Evolutionary conservation across 2,888 invertebrate genomes (phyloP), one percentile per base, ranked within the genome.

Genomic region (Antitype chi): DNA sequence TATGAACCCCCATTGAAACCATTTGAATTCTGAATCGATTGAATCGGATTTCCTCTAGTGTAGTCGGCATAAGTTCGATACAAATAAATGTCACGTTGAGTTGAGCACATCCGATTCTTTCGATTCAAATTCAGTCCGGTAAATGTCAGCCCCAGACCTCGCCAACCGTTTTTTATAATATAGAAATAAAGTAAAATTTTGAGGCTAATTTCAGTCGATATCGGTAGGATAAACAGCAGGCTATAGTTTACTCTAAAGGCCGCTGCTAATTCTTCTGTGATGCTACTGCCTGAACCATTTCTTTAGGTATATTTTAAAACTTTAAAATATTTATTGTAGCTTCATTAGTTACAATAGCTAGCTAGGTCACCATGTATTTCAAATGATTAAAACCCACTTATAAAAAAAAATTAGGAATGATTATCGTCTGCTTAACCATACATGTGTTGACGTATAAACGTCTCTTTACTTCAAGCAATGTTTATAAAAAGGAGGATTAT

Each of bases 321-420:
- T 6, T 23, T 9, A 28, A 49, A 28, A 55, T 64, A 63, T 63
- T n/a, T 63, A 70, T n/a, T n/a, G n/a, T 71, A 25, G n/a, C 23
- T 64, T n/a, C 11, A 43, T 49, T 63, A 49, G 70, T 28, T 38
- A 49, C n/a, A n/a, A n/a, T n/a, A n/a, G n/a, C 23, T 67, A 77
- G 78, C 62, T 64, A 49, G 69, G 49, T 20, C 38, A 59, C 64
- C 6, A 47, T 70, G 9, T 64, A 80, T 66, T 63, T 38, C 9
- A 43, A 52, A 67, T 75, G 0, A 25, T 25, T 20, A 23, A 13
- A 73, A 70, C 15, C 32, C 32, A 23, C n/a, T 53, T 53, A 68
- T 68, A 53, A n/a, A 32, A 32, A 53, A 68, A 68, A 52, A 23
- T 67, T 13, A 23, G 32, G 11, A n/a, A n/a, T 67, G 5, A 52